Evolutionary conservation across 1,140 invertebrate genomes (phyloP).

Genomic region (Cydia splendana): DNA sequence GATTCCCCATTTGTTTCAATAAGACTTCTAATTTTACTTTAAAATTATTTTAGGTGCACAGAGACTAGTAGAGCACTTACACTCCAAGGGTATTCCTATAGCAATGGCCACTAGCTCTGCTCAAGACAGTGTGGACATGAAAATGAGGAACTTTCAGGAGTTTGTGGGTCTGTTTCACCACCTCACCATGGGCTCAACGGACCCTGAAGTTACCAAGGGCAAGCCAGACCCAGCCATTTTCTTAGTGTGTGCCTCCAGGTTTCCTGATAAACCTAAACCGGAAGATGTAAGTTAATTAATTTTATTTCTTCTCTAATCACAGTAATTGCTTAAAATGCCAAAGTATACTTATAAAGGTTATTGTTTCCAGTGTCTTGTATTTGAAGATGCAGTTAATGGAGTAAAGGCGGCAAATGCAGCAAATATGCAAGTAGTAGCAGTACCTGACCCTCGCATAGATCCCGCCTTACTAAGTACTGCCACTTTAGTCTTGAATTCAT

Average conservation of each 20-base stretch:
- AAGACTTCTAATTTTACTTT: not conserved
- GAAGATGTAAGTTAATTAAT: constrained; percentile 68
- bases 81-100: constrained; percentile 83
- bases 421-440: constrained; percentile 93
- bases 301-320: constrained; percentile 45
- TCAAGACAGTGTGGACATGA: constrained; percentile 82
- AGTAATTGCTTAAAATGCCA: not conserved
- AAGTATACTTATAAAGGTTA: not conserved
- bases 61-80: constrained; percentile 85
- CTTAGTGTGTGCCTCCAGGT: constrained; percentile 85
- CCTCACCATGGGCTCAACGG: constrained; percentile 84
- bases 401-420: constrained; percentile 88
- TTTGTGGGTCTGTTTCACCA: constrained; percentile 85
- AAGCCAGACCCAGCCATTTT: constrained; percentile 91
- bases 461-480: constrained; percentile 81
- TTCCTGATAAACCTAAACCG: constrained; percentile 81
- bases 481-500: constrained; percentile 85
- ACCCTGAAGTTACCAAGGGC: constrained; percentile 87
- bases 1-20: not conserved
- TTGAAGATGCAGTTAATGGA: constrained; percentile 96
- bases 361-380: constrained; percentile 89
- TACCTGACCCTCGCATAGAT: constrained; percentile 87
- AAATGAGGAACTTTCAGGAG: constrained; percentile 83
- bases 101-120: constrained; percentile 88
- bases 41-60: constrained; percentile 82